Evolutionary conservation across 2,797 vertebrate genomes (phyloP).

Genomic region (Coranthus polyacanthus): DNA sequence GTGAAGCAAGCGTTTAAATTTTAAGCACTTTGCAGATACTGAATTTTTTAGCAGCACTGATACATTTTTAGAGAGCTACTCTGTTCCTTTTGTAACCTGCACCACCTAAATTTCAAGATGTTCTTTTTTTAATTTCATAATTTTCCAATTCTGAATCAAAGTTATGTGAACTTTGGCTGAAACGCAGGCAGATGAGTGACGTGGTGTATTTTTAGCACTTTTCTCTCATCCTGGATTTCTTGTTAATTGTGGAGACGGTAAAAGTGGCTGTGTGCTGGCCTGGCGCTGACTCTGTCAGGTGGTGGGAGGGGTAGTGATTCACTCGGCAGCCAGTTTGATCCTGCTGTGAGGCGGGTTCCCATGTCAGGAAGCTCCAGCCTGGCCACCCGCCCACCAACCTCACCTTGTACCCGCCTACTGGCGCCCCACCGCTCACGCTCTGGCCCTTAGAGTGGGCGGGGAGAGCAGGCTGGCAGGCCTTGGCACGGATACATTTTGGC

Average conservation of each 20-base stretch:
- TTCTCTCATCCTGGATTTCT: conserved; percentile 61
- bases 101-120: conserved; percentile 25
- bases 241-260: conserved; percentile 75
- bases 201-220: conserved; percentile 64
- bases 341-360: conserved; percentile 83
- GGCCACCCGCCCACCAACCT: conserved; percentile 85
- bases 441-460: conserved; percentile 85
- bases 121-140: conserved; percentile 25
- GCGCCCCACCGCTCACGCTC: conserved; percentile 82
- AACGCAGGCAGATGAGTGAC: conserved; percentile 26
- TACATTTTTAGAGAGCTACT: conserved; percentile 50
- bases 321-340: conserved; percentile 83
- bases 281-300: conserved; percentile 70
- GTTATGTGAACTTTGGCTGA: conserved; percentile 37
- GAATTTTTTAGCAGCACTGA: conserved; percentile 57
- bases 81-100: conserved; percentile 33
- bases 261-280: conserved; percentile 71
- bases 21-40: conserved; percentile 66
- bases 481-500: conserved; percentile 81
- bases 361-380: conserved; percentile 87
- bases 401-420: conserved; percentile 84
- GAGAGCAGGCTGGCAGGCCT: conserved; percentile 81
- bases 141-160: conserved; percentile 25
- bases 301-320: conserved; percentile 86
- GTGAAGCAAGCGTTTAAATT: conserved; percentile 75